These are phyloP conservation scores for Pitangus sulphuratus DNA, from an alignment of 2,797 vertebrate genomes.

Conservation along the genomic window DNA sequence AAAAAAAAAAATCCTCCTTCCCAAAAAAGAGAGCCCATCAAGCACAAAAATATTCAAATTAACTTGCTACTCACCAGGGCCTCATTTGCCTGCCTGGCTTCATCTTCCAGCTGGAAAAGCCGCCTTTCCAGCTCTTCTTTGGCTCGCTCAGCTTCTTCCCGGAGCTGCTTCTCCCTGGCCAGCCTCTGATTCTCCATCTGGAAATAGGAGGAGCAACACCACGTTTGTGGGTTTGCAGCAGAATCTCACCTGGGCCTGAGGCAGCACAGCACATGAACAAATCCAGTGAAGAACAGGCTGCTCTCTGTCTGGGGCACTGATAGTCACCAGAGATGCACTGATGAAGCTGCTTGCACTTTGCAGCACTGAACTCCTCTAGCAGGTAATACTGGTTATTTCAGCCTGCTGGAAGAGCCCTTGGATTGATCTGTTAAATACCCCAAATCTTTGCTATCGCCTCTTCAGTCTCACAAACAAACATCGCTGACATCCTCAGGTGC, in stretches of 20 bases:
- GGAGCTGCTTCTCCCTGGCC: constrained; percentile 90
- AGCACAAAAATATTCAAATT: not conserved
- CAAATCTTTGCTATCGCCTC: not conserved
- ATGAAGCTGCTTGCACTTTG: not conserved
- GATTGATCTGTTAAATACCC: not conserved
- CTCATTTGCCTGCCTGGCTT: constrained; percentile 90
- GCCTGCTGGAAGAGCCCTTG: not conserved
- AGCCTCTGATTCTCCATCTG: constrained; percentile 93
- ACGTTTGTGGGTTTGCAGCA: not conserved
- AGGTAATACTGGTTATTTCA: not conserved
- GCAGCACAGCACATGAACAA: not conserved
- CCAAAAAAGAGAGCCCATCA: not conserved
- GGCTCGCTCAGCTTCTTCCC: constrained; percentile 90
- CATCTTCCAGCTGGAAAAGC: constrained; percentile 92
- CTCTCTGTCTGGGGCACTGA: not conserved
- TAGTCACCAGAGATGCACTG: not conserved
- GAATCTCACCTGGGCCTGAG: not conserved
- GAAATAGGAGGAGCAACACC: not conserved
- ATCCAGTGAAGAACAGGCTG: not conserved
- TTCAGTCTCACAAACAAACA: not conserved
- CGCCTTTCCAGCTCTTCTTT: constrained; percentile 92
- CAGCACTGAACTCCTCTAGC: not conserved
- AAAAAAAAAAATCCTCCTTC: not conserved
- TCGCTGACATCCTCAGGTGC: not conserved
- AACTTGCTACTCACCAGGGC: constrained; percentile 82